Conservation (phyloP, 1,140 invertebrate genomes). For the Pollicipes pollicipes region DNA sequence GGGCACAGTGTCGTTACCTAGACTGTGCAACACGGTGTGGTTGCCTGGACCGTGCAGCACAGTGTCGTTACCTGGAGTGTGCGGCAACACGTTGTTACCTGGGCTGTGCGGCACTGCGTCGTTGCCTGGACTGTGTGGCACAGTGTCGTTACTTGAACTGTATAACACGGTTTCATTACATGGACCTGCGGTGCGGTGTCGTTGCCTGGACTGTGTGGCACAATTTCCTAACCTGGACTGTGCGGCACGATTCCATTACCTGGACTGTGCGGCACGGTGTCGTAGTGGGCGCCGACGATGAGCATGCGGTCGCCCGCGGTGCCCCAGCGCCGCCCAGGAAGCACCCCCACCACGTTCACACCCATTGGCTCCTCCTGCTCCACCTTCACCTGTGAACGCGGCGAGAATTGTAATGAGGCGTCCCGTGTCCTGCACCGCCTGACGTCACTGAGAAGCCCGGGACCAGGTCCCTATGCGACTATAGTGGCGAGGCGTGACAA, state of each 20-base stretch:
- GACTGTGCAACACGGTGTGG: constrained; percentile 29
- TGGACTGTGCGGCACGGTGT: constrained; percentile 23
- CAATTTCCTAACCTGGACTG: constrained; percentile 19
- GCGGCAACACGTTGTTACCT: constrained; percentile 15
- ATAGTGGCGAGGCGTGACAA: too few species aligned
- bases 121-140: constrained; percentile 27
- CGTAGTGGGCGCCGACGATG: constrained; percentile 30
- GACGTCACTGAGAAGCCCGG: too few species aligned
- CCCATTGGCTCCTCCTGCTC: constrained; percentile 17
- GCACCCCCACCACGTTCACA: constrained; percentile 26
- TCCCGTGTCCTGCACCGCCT: too few species aligned
- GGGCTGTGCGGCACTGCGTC: constrained; percentile 25
- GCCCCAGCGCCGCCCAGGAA: constrained; percentile 24
- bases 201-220: too few species aligned
- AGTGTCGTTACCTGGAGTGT: constrained; percentile 31
- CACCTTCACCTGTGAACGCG: constrained; percentile 14
- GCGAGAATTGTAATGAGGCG: too few species aligned
- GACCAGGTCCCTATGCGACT: too few species aligned
- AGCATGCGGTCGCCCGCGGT: constrained; percentile 25
- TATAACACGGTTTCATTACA: constrained; percentile 32
- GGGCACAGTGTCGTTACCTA: neutral
- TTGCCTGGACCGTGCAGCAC: constrained; percentile 20
- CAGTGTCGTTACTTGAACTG: neutral
- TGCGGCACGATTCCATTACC: constrained; percentile 17
- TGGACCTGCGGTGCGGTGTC: neutral